Conservation (phyloP, 1,140 invertebrate species). For the Apis mellifera region DNA sequence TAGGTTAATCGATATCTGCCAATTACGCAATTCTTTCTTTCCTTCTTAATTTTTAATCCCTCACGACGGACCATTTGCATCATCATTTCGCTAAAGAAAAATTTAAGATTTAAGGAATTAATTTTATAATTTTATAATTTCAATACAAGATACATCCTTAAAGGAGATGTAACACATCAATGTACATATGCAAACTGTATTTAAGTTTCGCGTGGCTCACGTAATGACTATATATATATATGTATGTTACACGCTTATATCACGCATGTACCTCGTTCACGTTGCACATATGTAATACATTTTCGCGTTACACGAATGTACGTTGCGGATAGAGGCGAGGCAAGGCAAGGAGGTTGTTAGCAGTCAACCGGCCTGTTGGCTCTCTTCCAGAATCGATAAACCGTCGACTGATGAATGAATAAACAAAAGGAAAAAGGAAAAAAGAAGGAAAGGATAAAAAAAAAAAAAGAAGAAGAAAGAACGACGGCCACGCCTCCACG, state of each 20-base stretch:
- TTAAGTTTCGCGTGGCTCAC: constrained; percentile 4
- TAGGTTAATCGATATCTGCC: no score
- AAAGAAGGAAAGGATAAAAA: not conserved
- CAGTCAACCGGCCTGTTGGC: constrained; percentile 30
- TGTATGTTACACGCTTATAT: not conserved
- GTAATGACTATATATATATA: no score
- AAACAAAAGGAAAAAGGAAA: constrained; percentile 31
- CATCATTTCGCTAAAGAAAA: no score
- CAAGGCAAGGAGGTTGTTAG: constrained; percentile 33
- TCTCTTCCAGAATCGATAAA: constrained; percentile 55
- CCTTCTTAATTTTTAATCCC: no score
- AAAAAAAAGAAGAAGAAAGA: not conserved
- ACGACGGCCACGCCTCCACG: constrained; percentile 1
- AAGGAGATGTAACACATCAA: no score
- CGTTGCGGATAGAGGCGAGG: not conserved
- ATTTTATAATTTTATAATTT: no score
- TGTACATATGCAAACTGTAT: not conserved
- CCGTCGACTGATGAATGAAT: constrained; percentile 48
- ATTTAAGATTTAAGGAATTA: no score
- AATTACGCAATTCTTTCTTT: not conserved
- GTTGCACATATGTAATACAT: no score
- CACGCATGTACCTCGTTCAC: no score
- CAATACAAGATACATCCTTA: no score
- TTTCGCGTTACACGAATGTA: no score
- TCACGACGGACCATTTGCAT: no score